phyloP scores from a whole-genome alignment of 2,113 vertebrate genomes.

The Benitochromis conjunctus region DNA sequence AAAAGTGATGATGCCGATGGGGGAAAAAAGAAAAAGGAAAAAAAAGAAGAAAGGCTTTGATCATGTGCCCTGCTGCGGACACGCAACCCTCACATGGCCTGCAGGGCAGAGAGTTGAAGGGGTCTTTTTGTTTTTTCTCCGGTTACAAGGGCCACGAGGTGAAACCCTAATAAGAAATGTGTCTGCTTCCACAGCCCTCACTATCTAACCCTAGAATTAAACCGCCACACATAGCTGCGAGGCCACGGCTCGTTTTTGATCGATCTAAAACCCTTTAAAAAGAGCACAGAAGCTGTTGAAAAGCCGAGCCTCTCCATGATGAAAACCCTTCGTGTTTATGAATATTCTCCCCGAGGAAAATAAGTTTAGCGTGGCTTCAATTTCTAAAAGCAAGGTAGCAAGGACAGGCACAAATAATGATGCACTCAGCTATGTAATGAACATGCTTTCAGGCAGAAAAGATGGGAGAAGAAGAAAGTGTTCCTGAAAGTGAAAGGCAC shows the following conservation, averaged over 20 bases:
- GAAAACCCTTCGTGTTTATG: not conserved
- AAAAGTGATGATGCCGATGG: not conserved
- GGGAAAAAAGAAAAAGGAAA: not conserved
- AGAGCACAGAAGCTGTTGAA: not conserved
- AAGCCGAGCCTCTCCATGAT: not conserved
- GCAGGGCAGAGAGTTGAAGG: not conserved
- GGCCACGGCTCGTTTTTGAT: not conserved
- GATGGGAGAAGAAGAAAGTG: not conserved
- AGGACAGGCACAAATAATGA: constrained; percentile 10
- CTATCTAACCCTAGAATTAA: not conserved
- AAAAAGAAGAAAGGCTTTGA: not conserved
- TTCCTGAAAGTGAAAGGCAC: not conserved
- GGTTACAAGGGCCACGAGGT: not conserved
- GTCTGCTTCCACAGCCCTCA: constrained; percentile 31
- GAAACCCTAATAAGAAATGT: constrained; percentile 35
- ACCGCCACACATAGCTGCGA: not conserved
- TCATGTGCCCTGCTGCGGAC: not conserved
- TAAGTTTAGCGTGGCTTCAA: not conserved
- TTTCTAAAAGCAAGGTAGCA: constrained; percentile 1
- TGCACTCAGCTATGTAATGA: constrained; percentile 13
- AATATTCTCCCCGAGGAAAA: not conserved
- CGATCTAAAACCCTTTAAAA: not conserved
- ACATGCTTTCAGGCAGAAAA: not conserved
- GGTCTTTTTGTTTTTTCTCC: not conserved
- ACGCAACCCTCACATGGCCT: not conserved